These are phyloP conservation scores for Cecropterus lyciades DNA, from an alignment of 1,140 invertebrate genomes.

Conservation along the genomic window DNA sequence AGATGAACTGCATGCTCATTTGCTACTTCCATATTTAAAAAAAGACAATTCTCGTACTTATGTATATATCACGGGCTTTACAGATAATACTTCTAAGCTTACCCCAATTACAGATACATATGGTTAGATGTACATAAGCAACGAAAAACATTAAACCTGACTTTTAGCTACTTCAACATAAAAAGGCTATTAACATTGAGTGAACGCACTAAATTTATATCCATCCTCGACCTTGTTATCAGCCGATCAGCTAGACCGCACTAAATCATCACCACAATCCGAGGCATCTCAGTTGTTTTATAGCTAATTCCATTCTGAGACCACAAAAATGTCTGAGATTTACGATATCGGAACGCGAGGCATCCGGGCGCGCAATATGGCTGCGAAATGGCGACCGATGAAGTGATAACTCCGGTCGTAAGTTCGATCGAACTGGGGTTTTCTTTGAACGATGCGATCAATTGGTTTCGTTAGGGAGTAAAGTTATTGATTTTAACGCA, in stretches of 20 bases:
- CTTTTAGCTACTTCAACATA: not conserved
- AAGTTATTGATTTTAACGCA: not conserved
- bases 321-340: conserved; percentile 63
- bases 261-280: conserved; percentile 28
- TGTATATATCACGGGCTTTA: too few relatives aligned
- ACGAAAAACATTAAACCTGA: too few relatives aligned
- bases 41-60: too few relatives aligned
- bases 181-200: conserved; percentile 6
- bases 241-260: conserved; percentile 28
- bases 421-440: conserved; percentile 12
- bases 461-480: conserved; percentile 19
- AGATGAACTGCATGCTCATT: too few relatives aligned
- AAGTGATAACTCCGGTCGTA: conserved; percentile 47
- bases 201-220: conserved; percentile 16
- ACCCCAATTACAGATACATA: too few relatives aligned
- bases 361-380: conserved; percentile 48
- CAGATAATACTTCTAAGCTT: too few relatives aligned
- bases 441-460: conserved; percentile 55
- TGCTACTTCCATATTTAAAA: too few relatives aligned
- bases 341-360: conserved; percentile 53
- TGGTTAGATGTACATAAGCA: too few relatives aligned
- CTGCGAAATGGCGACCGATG: conserved; percentile 40
- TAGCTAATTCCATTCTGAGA: conserved; percentile 49
- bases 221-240: conserved; percentile 18
- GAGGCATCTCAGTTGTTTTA: conserved; percentile 23